Conservation (phyloP, 2,888 invertebrate species). For the Liodrosophila aerea region DNA sequence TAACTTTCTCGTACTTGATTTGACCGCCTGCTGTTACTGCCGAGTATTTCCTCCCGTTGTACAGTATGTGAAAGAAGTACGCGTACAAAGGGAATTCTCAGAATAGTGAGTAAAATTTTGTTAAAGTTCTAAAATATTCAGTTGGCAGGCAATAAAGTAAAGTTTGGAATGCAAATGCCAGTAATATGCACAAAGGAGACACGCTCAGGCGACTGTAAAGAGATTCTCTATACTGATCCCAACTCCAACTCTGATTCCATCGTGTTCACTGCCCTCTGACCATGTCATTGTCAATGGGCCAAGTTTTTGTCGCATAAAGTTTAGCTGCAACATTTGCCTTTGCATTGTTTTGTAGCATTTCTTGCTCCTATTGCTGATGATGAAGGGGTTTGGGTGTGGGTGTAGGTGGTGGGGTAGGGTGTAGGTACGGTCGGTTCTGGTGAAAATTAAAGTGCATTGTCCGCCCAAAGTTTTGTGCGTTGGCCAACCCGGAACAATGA, state of each 20-base stretch:
- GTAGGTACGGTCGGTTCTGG: background rate
- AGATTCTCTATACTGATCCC: slow-evolving; percentile 6
- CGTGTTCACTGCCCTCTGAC: slow-evolving; percentile 24
- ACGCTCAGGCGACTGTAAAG: slow-evolving; percentile 22
- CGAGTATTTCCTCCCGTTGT: background rate
- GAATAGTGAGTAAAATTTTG: slow-evolving; percentile 6
- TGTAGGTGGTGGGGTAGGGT: too few species aligned
- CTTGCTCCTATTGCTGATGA: slow-evolving; percentile 9
- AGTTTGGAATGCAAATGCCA: slow-evolving; percentile 28
- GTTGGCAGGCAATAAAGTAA: slow-evolving; percentile 49
- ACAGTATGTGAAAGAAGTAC: background rate
- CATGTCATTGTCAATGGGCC: slow-evolving; percentile 67
- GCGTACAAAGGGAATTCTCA: too few species aligned
- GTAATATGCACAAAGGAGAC: slow-evolving; percentile 51
- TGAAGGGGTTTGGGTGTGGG: too few species aligned
- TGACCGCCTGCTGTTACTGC: slow-evolving; percentile 19
- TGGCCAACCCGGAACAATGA: slow-evolving; percentile 77
- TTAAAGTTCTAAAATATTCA: slow-evolving; percentile 34
- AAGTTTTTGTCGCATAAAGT: slow-evolving; percentile 72
- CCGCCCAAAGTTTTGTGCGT: slow-evolving; percentile 65
- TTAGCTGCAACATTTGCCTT: slow-evolving; percentile 76
- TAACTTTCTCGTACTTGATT: slow-evolving; percentile 38
- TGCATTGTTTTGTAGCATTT: slow-evolving; percentile 63
- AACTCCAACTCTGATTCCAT: background rate
- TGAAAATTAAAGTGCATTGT: slow-evolving; percentile 76